These are phyloP conservation scores for Drosophila longiperda DNA, from an alignment of 2,888 invertebrate species.

Conservation along the genomic window DNA sequence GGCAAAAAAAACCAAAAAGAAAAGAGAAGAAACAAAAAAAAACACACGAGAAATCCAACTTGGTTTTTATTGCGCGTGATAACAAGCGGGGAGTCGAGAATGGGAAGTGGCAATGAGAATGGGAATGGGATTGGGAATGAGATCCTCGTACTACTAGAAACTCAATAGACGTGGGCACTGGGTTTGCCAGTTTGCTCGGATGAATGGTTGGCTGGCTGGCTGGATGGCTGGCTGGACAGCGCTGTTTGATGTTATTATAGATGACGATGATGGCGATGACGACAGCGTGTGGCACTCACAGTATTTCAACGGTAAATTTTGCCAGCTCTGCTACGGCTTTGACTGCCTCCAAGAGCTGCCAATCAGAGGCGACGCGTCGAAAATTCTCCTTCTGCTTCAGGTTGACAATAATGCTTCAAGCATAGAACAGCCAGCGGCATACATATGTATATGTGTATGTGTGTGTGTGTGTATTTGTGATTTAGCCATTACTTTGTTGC, in stretches of 20 bases:
- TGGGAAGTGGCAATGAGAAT: constrained; percentile 22
- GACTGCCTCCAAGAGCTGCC: constrained; percentile 55
- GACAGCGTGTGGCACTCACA: constrained; percentile 51
- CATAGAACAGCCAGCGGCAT: constrained; percentile 29
- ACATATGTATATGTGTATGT: constrained; percentile 15
- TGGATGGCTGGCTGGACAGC: constrained; percentile 60
- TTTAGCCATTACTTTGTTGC: constrained; percentile 72
- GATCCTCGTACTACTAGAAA: constrained; percentile 9
- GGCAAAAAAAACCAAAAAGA: constrained; percentile 15
- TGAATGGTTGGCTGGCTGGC: constrained; percentile 1
- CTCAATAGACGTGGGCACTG: constrained; percentile 47
- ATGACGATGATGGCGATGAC: constrained; percentile 71
- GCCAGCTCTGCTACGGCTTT: constrained; percentile 32
- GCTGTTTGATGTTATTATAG: constrained; percentile 78
- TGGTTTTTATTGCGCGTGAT: constrained; percentile 77
- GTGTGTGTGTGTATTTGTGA: constrained; percentile 30
- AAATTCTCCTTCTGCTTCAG: constrained; percentile 68
- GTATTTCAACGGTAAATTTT: constrained; percentile 53
- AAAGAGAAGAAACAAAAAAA: constrained; percentile 6
- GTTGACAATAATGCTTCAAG: constrained; percentile 70
- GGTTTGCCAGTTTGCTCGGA: constrained; percentile 29
- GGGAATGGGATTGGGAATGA: constrained; percentile 3
- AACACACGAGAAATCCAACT: constrained; percentile 50
- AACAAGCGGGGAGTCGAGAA: constrained; percentile 68
- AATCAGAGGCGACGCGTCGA: constrained; percentile 69